Base-by-base conservation (phyloP, 1,140 invertebrate species). In the Pentalonia nigronervosa region DNA sequence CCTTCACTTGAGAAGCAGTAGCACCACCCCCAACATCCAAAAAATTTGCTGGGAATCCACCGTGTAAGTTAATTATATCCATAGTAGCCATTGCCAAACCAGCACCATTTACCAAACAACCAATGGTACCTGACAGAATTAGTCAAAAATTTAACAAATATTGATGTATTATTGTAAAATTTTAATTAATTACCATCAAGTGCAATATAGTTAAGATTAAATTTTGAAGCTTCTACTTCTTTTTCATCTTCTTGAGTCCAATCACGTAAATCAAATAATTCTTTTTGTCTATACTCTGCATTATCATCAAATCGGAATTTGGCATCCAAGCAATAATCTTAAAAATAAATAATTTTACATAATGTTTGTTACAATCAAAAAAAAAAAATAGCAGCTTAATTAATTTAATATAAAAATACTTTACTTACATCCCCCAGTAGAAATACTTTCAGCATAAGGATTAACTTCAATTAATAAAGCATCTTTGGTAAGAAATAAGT, bases 71-170 rank as follows among this genome's bases (percentile, higher is more conserved):
- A 83, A 99, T 99, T 56, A 99, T 98, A 94, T 99, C 98, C 98
- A 99, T 99, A n/a, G 98, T 99, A 48, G 98, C 99, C 99, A 99
- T 99, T 17, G 99, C 99, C n/a, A 99, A 95, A 47, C 99, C 99
- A 94, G 99, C 99, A 41, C 99, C 99, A 96, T 99, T 99, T 0
- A 99, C 99, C 96, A 96, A 94, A 94, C 95, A 96, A 34, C 95
- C 95, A 94, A 96, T 96, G 93, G 95, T 94, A 60, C 95, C 95
- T 95, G 93, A 81, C n/a, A 91, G 56, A 67, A 94, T 48, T 93
- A 25, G 1, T 6, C 3, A 0, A 36, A n/a, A 30, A 84, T 92
- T 84, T 7, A 36, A n/a, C 11, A 53, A 34, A 67, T 45, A 7
- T 25, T 93, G 25, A 86, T 7, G 3, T 94, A 36, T 45, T 53